Percentiles rank a stretch among this genome's conserved stretches.
phyloP scores from a whole-genome alignment of 2,888 invertebrate species.

The Acanthopleura granulata region DNA sequence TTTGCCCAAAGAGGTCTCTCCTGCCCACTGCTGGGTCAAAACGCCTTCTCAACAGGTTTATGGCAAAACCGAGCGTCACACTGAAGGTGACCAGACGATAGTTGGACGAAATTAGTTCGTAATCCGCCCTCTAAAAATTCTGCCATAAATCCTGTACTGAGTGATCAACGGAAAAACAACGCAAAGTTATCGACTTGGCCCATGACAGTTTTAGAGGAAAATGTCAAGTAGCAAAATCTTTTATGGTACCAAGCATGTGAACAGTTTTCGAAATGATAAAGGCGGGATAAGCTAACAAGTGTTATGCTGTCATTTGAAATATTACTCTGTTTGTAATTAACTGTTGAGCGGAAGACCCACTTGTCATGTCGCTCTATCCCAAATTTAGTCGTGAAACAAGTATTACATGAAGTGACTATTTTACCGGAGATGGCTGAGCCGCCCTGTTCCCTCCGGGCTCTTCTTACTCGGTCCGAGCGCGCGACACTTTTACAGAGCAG shows the following conservation, averaged over 20 bases:
- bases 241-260: too few relatives aligned
- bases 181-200: too few relatives aligned
- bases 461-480: background rate
- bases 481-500: background rate
- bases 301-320: too few relatives aligned
- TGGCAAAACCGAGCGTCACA: background rate
- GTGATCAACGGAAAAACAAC: too few relatives aligned
- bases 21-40: background rate
- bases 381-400: background rate
- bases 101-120: too few relatives aligned
- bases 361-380: too few relatives aligned
- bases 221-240: background rate
- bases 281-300: too few relatives aligned
- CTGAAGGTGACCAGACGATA: background rate
- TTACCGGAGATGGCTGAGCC: background rate
- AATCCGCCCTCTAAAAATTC: too few relatives aligned
- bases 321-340: too few relatives aligned
- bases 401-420: background rate
- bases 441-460: background rate
- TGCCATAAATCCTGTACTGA: too few relatives aligned
- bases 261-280: too few relatives aligned
- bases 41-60: background rate
- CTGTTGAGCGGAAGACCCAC: too few relatives aligned
- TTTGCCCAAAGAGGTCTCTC: background rate
- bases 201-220: background rate